These are phyloP conservation scores for Trachythela sp. DNA, from an alignment of 64 coral and sea anemone genomes.

Conservation along the genomic window DNA sequence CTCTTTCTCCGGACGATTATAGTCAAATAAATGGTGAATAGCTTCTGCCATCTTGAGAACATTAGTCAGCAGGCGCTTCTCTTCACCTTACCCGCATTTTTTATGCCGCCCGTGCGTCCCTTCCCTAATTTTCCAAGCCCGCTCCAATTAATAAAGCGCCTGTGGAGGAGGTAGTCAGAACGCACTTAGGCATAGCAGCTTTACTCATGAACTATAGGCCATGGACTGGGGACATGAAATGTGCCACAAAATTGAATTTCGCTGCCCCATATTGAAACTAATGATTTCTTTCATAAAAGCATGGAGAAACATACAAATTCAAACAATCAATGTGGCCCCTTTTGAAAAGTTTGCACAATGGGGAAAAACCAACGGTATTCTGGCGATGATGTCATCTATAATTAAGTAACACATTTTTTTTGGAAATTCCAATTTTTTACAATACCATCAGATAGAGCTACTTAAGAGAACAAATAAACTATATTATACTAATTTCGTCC, in stretches of 20 bases:
- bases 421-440: background rate
- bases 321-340: constrained; percentile 12
- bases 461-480: background rate
- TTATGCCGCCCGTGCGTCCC: too few species aligned
- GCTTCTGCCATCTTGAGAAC: too few species aligned
- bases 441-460: background rate
- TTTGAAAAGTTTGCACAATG: background rate
- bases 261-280: background rate
- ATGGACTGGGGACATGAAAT: background rate
- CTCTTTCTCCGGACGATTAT: too few species aligned
- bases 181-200: too few species aligned
- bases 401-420: background rate
- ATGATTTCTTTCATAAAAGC: background rate
- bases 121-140: too few species aligned
- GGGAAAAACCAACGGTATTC: background rate
- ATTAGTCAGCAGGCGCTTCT: too few species aligned
- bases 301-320: background rate
- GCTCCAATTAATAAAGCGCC: too few species aligned
- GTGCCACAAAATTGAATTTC: background rate
- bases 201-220: too few species aligned
- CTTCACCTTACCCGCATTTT: too few species aligned
- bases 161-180: too few species aligned
- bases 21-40: too few species aligned
- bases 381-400: background rate
- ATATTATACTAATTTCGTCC: background rate